A percentile compares a stretch with the other conserved stretches of the same genome.
phyloP scores from a whole-genome alignment of 2,797 vertebrate species.

The Luscinia megarhynchos region DNA sequence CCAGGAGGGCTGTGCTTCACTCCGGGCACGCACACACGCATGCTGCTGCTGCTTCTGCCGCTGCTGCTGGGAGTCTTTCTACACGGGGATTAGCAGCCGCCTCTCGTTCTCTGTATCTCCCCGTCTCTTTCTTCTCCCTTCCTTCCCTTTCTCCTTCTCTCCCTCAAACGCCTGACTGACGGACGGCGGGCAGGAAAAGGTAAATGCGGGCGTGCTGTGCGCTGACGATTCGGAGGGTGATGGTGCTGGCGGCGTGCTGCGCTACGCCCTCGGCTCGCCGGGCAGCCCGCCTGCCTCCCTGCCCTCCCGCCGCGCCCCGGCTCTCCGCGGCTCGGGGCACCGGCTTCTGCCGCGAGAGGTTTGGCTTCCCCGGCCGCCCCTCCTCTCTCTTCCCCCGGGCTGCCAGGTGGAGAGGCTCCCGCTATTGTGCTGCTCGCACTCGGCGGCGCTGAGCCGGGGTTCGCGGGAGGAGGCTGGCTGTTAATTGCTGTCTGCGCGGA shows the following conservation, averaged over 20 bases:
- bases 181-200: slow-evolving; percentile 40
- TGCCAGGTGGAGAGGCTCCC: background rate
- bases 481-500: background rate
- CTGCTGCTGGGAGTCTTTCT: slow-evolving; percentile 27
- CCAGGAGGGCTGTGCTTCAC: slow-evolving; percentile 56
- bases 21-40: slow-evolving; percentile 12
- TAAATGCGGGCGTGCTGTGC: slow-evolving; percentile 8
- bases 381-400: background rate
- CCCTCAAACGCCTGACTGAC: background rate
- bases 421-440: background rate
- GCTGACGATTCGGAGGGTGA: background rate
- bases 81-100: slow-evolving; percentile 61
- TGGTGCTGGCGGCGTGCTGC: background rate
- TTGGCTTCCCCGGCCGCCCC: background rate
- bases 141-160: background rate
- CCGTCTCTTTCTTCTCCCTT: background rate
- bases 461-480: background rate
- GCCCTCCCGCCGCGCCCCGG: background rate
- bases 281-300: background rate
- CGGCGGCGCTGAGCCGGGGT: background rate
- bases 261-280: background rate
- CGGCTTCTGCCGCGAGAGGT: background rate
- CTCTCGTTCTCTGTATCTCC: background rate
- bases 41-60: background rate
- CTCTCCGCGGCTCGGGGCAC: background rate